Conservation (phyloP, 1,140 invertebrate genomes). For the Vanessa tameamea region DNA sequence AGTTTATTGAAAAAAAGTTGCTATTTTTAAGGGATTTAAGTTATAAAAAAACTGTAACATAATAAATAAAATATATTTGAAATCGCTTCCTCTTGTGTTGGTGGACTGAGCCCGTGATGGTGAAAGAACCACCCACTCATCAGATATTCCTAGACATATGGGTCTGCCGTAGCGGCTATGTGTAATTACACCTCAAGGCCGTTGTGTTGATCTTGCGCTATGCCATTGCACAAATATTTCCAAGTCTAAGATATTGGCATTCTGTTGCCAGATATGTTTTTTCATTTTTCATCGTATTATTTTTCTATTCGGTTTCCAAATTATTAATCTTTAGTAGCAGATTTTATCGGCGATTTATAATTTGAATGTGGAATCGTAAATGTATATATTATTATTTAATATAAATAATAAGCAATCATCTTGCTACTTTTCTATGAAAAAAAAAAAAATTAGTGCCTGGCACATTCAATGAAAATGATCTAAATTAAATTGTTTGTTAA, state of each 20-base stretch:
- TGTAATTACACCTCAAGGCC: not conserved
- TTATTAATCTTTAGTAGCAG: too few relatives aligned
- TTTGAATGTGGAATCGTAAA: too few relatives aligned
- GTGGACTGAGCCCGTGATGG: not conserved
- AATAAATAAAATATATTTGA: not conserved
- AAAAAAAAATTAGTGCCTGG: too few relatives aligned
- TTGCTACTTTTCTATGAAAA: too few relatives aligned
- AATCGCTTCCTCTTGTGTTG: slow-evolving; percentile 2
- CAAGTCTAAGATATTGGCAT: not conserved
- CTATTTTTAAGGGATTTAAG: not conserved
- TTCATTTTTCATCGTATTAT: too few relatives aligned
- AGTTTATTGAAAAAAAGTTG: too few relatives aligned
- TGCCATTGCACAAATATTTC: not conserved
- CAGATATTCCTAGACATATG: not conserved
- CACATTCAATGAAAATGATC: not conserved
- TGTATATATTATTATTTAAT: too few relatives aligned
- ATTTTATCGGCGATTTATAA: too few relatives aligned
- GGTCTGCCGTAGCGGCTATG: not conserved
- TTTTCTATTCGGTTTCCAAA: too few relatives aligned
- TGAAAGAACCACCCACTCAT: not conserved
- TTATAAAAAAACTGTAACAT: not conserved
- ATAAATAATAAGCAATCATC: too few relatives aligned
- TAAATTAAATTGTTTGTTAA: not conserved
- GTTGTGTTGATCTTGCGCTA: not conserved
- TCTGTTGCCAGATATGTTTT: not conserved